Conservation (phyloP, 1,140 invertebrate genomes). For the Bombus confusus region DNA sequence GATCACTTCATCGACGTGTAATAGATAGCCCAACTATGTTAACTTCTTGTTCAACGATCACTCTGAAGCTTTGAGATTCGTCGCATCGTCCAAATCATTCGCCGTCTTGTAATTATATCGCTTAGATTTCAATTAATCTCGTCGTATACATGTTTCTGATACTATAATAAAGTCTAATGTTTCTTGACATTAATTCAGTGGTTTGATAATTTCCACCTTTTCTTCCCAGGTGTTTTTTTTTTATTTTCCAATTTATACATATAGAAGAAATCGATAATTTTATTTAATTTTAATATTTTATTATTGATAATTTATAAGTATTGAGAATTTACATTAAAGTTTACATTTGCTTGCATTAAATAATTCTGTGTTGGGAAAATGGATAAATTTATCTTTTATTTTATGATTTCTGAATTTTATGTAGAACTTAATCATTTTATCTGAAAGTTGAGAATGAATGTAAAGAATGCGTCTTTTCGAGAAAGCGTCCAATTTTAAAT, state of each 20-base stretch:
- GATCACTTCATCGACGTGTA: constrained; percentile 20
- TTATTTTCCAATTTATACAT: neutral
- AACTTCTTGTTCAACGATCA: neutral
- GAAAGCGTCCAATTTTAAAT: neutral
- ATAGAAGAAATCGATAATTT: neutral
- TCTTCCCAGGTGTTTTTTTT: neutral
- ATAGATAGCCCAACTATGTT: constrained; percentile 13
- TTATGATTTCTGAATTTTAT: neutral
- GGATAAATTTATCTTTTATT: too few species aligned
- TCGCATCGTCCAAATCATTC: constrained; percentile 40
- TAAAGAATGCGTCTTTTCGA: neutral
- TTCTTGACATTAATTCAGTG: constrained; percentile 16
- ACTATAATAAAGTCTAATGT: constrained; percentile 49
- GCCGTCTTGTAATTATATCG: constrained; percentile 1
- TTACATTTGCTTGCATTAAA: neutral
- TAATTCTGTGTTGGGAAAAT: neutral
- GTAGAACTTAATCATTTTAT: neutral
- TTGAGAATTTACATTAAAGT: neutral
- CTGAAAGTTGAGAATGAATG: neutral
- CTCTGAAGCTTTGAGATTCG: constrained; percentile 27
- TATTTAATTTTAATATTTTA: neutral
- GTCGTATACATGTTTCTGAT: constrained; percentile 8
- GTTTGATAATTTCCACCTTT: neutral
- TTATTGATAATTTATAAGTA: neutral
- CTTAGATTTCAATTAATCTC: constrained; percentile 21